Evolutionary conservation across 2,888 invertebrate species (phyloP).

Genomic region (Ophion ellenae): DNA sequence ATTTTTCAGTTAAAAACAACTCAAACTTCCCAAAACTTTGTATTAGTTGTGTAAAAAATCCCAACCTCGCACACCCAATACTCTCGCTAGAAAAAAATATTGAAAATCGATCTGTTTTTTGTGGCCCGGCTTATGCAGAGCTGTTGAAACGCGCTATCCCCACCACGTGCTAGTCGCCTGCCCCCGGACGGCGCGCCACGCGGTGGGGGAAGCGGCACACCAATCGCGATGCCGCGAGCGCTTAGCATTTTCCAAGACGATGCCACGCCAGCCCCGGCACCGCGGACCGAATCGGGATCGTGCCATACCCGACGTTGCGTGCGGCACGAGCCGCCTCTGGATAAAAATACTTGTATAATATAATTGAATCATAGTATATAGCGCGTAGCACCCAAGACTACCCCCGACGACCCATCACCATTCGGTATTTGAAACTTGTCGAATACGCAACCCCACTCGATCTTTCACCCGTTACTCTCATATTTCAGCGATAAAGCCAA

Average conservation of each 20-base stretch:
- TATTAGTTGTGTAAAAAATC: too few species aligned
- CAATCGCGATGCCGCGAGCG: too few species aligned
- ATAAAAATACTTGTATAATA: constrained; percentile 20
- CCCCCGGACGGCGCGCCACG: neutral
- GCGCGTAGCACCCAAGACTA: neutral
- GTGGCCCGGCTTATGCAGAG: too few species aligned
- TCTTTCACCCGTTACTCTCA: neutral
- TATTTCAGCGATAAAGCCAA: neutral
- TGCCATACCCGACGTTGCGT: constrained; percentile 23
- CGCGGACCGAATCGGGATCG: neutral
- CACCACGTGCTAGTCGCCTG: neutral
- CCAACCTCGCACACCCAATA: neutral
- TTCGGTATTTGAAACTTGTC: constrained; percentile 17
- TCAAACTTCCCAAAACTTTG: too few species aligned
- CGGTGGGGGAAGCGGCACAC: neutral
- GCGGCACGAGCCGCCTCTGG: neutral
- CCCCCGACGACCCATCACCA: neutral
- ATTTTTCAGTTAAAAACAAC: too few species aligned
- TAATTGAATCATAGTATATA: constrained; percentile 13
- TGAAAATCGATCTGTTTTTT: too few species aligned
- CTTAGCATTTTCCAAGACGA: neutral
- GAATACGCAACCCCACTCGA: constrained; percentile 5
- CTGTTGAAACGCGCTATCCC: too few species aligned
- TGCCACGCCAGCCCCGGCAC: neutral
- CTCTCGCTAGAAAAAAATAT: neutral